Evolutionary conservation across 2,797 vertebrate genomes (phyloP).

Genomic region (Threskiornis aethiopicus): DNA sequence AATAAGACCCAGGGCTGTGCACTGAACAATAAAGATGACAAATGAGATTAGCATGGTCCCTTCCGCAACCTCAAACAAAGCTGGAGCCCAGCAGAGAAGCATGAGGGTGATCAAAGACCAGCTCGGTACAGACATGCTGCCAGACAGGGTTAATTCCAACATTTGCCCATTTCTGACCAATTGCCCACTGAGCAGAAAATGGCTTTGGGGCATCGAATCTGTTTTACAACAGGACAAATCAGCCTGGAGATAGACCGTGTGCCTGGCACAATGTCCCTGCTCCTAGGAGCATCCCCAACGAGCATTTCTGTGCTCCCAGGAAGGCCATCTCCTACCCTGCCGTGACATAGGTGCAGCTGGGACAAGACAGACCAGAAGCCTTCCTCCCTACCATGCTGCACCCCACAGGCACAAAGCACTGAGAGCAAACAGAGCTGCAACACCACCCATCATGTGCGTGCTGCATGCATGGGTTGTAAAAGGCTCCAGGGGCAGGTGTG

Average conservation of each 20-base stretch:
- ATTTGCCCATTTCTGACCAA: neutral
- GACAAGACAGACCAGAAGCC: neutral
- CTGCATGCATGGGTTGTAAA: neutral
- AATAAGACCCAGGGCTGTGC: neutral
- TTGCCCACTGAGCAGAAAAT: neutral
- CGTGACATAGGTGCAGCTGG: no score
- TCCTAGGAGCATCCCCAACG: neutral
- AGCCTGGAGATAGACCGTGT: neutral
- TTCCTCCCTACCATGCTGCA: fast-evolving
- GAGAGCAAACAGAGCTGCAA: neutral
- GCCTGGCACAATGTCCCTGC: neutral
- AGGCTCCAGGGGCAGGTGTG: neutral
- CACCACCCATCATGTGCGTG: fast-evolving
- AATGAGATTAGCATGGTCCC: neutral
- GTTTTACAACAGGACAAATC: neutral
- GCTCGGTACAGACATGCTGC: fast-evolving
- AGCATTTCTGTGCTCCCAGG: neutral
- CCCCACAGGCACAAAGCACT: neutral
- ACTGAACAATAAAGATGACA: neutral
- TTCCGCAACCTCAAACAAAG: neutral
- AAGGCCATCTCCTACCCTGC: neutral
- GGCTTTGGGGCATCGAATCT: fast-evolving
- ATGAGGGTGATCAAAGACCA: neutral
- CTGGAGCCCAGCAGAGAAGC: neutral
- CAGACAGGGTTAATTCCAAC: neutral